phyloP scores from a whole-genome alignment of 2,888 invertebrate genomes.

The Ophioninae sp. region DNA sequence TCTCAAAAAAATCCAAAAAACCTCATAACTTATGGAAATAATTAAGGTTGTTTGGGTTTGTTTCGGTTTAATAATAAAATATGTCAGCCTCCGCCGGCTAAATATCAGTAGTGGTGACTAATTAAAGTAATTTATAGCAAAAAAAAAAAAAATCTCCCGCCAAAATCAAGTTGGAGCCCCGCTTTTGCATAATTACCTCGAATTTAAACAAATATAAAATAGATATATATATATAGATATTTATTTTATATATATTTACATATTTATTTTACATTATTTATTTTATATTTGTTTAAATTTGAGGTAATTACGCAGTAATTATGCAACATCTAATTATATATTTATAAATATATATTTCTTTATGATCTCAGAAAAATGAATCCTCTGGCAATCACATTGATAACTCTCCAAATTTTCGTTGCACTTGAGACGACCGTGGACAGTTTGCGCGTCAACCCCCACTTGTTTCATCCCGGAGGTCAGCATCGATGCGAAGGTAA shows the following conservation, averaged over 20 bases:
- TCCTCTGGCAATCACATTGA: conserved; percentile 20
- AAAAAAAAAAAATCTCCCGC: too few relatives aligned
- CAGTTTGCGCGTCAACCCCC: conserved; percentile 9
- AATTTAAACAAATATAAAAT: not conserved
- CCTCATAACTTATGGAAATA: too few relatives aligned
- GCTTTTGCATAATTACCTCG: not conserved
- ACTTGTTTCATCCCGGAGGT: not conserved
- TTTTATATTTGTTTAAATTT: not conserved
- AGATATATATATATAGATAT: too few relatives aligned
- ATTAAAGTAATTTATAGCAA: too few relatives aligned
- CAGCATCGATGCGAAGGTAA: conserved; percentile 20
- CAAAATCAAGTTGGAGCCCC: not conserved
- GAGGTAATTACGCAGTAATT: not conserved
- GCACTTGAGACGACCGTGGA: conserved; percentile 22
- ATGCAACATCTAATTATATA: not conserved
- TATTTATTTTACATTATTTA: too few relatives aligned
- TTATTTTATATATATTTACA: too few relatives aligned
- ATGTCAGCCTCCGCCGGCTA: too few relatives aligned
- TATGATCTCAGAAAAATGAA: conserved; percentile 52
- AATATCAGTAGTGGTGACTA: too few relatives aligned
- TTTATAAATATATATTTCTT: not conserved
- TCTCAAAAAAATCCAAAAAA: too few relatives aligned
- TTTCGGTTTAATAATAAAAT: too few relatives aligned
- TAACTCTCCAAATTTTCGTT: conserved; percentile 36
- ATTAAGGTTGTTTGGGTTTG: too few relatives aligned